Percentiles rank a stretch among this genome's conserved stretches.
phyloP scores from a whole-genome alignment of 2,888 invertebrate species.

The Alentia gelatinosa region DNA sequence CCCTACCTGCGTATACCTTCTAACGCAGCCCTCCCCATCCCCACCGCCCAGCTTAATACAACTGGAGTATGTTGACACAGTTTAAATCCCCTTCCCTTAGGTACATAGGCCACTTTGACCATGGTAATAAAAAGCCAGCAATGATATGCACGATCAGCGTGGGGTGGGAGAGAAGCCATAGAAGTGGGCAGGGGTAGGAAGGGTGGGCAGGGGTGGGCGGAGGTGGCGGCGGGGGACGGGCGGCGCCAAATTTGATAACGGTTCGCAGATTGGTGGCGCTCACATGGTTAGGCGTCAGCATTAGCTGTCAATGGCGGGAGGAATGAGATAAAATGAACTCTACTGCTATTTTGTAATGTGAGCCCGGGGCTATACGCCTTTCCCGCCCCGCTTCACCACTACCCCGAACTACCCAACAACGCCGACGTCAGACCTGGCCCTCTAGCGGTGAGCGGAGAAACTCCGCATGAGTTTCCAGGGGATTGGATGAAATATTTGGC shows the following conservation, averaged over 20 bases:
- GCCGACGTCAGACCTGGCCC: too few relatives aligned
- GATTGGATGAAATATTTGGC: too few relatives aligned
- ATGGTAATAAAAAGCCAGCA: not conserved
- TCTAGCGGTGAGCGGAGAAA: too few relatives aligned
- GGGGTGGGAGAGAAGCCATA: not conserved
- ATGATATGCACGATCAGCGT: slow-evolving; percentile 9
- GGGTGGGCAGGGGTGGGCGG: not conserved
- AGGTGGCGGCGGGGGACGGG: not conserved
- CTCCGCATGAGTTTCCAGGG: too few relatives aligned
- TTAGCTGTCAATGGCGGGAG: slow-evolving; percentile 30
- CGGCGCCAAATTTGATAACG: slow-evolving; percentile 32
- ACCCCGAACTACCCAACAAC: too few relatives aligned
- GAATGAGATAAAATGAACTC: slow-evolving; percentile 28
- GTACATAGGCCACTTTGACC: not conserved
- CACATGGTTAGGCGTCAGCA: not conserved
- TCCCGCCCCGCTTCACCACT: not conserved
- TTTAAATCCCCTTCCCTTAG: not conserved
- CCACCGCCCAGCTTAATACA: not conserved
- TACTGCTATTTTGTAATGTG: slow-evolving; percentile 38
- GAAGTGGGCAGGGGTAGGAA: not conserved
- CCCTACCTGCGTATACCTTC: too few relatives aligned
- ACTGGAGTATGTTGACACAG: not conserved
- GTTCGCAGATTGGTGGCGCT: not conserved
- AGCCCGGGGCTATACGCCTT: not conserved
- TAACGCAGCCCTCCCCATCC: too few relatives aligned